Base-by-base conservation (phyloP, 2,888 invertebrate species). In the Iphiclides podalirius region DNA sequence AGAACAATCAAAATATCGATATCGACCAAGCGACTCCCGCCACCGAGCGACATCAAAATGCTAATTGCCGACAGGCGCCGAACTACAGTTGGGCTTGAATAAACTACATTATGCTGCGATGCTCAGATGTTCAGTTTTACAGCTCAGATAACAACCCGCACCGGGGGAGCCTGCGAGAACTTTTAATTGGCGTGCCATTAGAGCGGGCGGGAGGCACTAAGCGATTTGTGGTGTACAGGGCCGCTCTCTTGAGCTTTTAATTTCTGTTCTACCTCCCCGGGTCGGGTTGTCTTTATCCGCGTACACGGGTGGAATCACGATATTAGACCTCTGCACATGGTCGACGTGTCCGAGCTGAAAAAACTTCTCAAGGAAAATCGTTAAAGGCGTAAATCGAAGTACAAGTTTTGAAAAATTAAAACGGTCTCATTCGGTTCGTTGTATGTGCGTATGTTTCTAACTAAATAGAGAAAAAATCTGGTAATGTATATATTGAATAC, bases 161-260 rank as follows among this genome's bases (percentile, higher is more conserved):
- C 60, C 72, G 62, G 56, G 86, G 84, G 81, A 79, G 69, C 68
- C 64, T 63, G 69, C 63, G 73, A 70, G 71, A 89, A 89, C 85
- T 89, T 89, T 89, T 89, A 89, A 89, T 89, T 89, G 89, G 83
- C 76, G 79, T 84, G 88, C 85, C 88, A 89, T 89, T 89, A 89
- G 82, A 75, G 72, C 77, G 79, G 80, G 82, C 75, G 83, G 49
- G 79, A 69, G 78, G 77, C 81, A 80, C 84, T 87, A 87, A 88
- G 86, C 88, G 87, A 84, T 87, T 87, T 87, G 87, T 86, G 88
- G 86, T 87, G 87, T 88, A 84, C 79, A 82, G 79, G 79, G 78
- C 82, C 75, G 78, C 82, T 82, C 70, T 70, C 70, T 58, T 64
- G 66, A 67, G 71, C 67, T 81, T 82, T 83, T 82, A 79, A 81